phyloP scores from a whole-genome alignment of 2,888 invertebrate genomes.

The Drosophila eohydei region DNA sequence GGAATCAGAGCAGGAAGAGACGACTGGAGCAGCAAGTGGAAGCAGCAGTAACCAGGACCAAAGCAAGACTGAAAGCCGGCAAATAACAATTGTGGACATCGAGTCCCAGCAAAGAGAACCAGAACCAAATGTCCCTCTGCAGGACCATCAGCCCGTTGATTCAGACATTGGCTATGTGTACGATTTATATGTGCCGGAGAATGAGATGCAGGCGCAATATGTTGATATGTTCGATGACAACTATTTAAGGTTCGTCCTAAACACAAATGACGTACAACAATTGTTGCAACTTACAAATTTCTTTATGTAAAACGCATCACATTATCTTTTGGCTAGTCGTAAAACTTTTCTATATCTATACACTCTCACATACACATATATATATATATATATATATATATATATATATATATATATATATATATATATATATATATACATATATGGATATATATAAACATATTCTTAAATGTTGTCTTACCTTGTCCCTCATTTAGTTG shows the following conservation, averaged over 20 bases:
- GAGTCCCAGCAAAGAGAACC: constrained; percentile 81
- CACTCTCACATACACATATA: not conserved
- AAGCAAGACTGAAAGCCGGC: constrained; percentile 25
- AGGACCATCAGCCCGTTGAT: constrained; percentile 67
- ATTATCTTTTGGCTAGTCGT: constrained; percentile 22
- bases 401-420: not conserved
- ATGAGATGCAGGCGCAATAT: constrained; percentile 85
- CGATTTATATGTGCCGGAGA: constrained; percentile 87
- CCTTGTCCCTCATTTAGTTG: constrained; percentile 18
- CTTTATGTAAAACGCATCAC: constrained; percentile 75
- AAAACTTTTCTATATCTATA: not conserved
- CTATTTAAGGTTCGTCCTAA: constrained; percentile 85
- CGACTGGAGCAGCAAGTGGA: constrained; percentile 40
- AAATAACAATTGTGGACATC: constrained; percentile 87
- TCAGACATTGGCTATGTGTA: constrained; percentile 86
- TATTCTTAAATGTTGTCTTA: constrained; percentile 2
- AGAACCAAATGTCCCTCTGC: not conserved
- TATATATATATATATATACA: not conserved
- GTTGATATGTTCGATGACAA: constrained; percentile 84
- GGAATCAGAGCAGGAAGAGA: not conserved
- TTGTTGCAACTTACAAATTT: constrained; percentile 81
- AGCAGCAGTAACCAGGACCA: constrained; percentile 32
- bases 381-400: not conserved
- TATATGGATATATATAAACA: not conserved
- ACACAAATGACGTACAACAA: constrained; percentile 83